Percentiles rank a stretch among this genome's conserved stretches.
Evolutionary conservation across 2,888 invertebrate species (phyloP).

Genomic region (Apoderus coryli): DNA sequence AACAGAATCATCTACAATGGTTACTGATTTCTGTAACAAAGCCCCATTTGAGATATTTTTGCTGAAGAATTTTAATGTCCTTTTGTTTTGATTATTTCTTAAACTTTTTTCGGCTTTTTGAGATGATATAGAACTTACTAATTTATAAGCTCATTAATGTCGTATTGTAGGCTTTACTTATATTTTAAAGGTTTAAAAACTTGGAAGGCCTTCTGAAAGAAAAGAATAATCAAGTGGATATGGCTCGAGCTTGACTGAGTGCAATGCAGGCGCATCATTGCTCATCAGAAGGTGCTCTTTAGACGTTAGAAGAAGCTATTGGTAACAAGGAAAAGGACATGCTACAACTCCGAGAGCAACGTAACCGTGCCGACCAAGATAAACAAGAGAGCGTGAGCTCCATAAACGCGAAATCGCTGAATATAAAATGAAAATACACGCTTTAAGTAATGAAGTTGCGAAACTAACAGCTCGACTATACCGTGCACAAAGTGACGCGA

Average conservation of each 20-base stretch:
- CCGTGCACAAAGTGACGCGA: conserved; percentile 84
- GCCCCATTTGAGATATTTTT: too few species aligned
- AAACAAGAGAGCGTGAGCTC: conserved; percentile 90
- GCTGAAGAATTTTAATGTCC: too few species aligned
- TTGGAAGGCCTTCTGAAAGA: conserved; percentile 93
- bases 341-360: conserved; percentile 79
- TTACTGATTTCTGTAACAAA: too few species aligned
- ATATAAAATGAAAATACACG: conserved; percentile 86
- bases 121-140: too few species aligned
- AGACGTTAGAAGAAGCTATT: conserved; percentile 87
- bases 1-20: too few species aligned
- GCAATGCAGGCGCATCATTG: conserved; percentile 93
- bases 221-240: conserved; percentile 95
- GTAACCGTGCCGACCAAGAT: conserved; percentile 90
- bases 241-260: conserved; percentile 77
- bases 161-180: too few species aligned
- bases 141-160: too few species aligned
- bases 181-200: too few species aligned
- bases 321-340: conserved; percentile 97
- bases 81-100: too few species aligned
- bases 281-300: conserved; percentile 83
- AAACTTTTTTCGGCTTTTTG: too few species aligned
- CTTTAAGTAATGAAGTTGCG: conserved; percentile 82
- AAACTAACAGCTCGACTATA: conserved; percentile 77
- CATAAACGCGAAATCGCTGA: conserved; percentile 89